Evolutionary conservation across 1,140 invertebrate genomes (phyloP), one percentile per base, ranked within the genome.

Genomic region (Trypoxylus dichotomus): DNA sequence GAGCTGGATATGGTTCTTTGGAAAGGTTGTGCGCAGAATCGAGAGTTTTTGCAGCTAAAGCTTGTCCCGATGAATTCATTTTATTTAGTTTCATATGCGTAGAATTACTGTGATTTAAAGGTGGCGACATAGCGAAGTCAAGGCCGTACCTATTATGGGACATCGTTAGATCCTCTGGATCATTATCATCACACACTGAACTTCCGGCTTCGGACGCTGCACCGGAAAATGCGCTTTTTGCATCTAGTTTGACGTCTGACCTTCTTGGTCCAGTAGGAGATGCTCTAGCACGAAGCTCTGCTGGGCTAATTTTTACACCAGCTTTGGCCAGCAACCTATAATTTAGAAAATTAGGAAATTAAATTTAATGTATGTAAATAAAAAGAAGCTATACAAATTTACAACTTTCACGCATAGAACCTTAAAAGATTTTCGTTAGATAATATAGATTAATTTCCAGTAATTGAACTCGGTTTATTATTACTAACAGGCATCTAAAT

Each of bases 281-380:
- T 0, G 94, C 94, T 2, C 94, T 87, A 0, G 94, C 94, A 11
- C 94, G 86, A 13, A 96, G 84, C 83, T 96, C 94, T 3, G 94
- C 94, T 0, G 94, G 91, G 21, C 94, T 95, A 72, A 95, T 94
- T 86, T 95, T 96, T 0, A 96, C 93, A 1, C 95, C 95, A 0
- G 94, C 94, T 86, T 96, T 96, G 25, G 94, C 93, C 47, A 96
- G 85, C 73, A 96, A 88, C 76, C 93, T 91, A 54, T 87, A 90
- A 82, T 42, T 10, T 29, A 74, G 32, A 71, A 13, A 15, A 71
- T 8, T 71, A 19, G 3, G 8, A n/a, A n/a, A 71, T 25, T 24
- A 37, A 37, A 8, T 37, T 37, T 37, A 8, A 37, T 37, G 10
- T 37, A 37, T 7, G 32, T 37, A 37, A n/a, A n/a, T n/a, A n/a